Evolutionary conservation across 2,888 invertebrate species (phyloP), one percentile per base, ranked within the genome.

Genomic region (Watsonalla cultraria): DNA sequence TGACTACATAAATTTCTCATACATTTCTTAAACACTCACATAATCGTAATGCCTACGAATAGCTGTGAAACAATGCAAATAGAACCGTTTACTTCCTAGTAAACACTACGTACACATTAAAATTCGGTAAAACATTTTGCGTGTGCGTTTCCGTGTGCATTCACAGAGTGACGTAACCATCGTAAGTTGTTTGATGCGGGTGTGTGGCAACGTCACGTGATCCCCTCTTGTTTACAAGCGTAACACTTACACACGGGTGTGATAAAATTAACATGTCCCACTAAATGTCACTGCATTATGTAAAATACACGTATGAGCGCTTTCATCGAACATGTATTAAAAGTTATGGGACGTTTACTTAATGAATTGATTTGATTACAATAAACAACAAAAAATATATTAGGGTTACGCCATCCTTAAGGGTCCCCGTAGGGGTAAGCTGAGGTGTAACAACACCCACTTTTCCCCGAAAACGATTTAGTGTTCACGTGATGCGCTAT

Each of bases 131-230:
- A 42, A 11, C 42, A 42, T 42, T 42, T 42, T 11, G 11, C 42
- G 42, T 42, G 42, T 42, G 42, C 42, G 42, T 42, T 42, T 42
- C 42, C 42, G 42, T 11, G 11, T 4, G 9, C 42, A 11, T 11
- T 42, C 42, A 8, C 8, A 42, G 11, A 11, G 42, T 42, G 42
- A 42, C 42, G 42, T 42, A 42, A 42, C 42, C 5, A 11, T 11
- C 11, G 9, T 42, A 42, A 5, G 42, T 69, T 70, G 67, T 58
- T 68, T 64, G 48, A 78, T 76, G 72, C 79, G 76, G 78, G 76
- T 68, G 64, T 70, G 70, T 61, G 59, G 68, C 66, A 70, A 66
- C 61, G 51, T 66, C 68, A 68, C 61, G 66, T 68, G 66, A 70
- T 61, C 48, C 56, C 56, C 57, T 56, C 54, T 58, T 56, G 57